Base-by-base conservation (phyloP, 2,797 vertebrate species). In the Hozukius guyotensis region DNA sequence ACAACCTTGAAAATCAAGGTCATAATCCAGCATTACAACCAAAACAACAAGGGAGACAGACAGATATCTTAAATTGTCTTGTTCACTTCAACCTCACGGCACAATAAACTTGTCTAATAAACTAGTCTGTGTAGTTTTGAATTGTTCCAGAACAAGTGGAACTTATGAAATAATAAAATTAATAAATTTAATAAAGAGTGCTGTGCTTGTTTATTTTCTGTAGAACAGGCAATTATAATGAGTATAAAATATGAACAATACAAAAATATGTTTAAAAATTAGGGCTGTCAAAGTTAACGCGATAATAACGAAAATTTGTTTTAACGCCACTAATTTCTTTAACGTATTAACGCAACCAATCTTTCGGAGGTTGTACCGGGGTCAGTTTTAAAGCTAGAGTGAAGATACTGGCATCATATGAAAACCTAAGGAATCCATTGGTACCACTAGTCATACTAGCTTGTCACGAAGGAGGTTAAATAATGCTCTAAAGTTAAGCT, bases 401-500 rank as follows among this genome's bases (percentile, higher is more conserved):
- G 46, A 49, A 49, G 18, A 49, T 49, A 49, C 18, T 49, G 46
- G 18, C 46, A 49, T 49, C 18, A 9, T 20, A 49, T 8, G 18
- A 49, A 49, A 49, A 49, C 46, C 18, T 49, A 20, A 49, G 46
- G 46, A 49, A 20, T 49, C 46, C 0, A 20, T 20, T 49, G 8
- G 0, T 46, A 46, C 42, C 6, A 46, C 2, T 46, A 18, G 42
- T 46, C 16, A 46, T 46, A 46, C 16, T 18, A 18, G 16, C 42
- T 49, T 49, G 18, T 49, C 46, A 49, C 46, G 16, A 49, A 49
- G 46, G 18, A 20, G 46, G 18, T 49, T 49, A 49, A 49, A 49
- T 0, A 49, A 49, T 1, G 7, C 46, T 8, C 18, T 18, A 20
- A 20, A 49, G 46, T 20, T 20, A 8, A 1, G 8, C 8, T 9